phyloP scores from a whole-genome alignment of 1,140 invertebrate genomes.

The Solenopsis fugax region DNA sequence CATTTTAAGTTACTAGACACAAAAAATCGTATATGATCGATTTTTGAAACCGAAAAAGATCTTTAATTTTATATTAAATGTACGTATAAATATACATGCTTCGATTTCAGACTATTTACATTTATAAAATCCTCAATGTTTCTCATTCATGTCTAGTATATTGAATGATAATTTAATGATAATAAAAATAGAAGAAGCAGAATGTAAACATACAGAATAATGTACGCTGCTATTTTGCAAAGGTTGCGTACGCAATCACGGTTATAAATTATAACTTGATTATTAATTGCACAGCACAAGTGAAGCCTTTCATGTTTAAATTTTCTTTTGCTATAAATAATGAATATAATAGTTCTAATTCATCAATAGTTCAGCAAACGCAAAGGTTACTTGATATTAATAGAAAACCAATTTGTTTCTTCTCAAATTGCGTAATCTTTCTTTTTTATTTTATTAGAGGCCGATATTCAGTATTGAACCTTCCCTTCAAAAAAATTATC shows the following conservation, averaged over 20 bases:
- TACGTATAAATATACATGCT: neutral
- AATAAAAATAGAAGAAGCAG: neutral
- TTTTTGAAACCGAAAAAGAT: neutral
- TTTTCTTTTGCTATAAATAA: neutral
- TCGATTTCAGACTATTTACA: neutral
- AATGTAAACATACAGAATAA: neutral
- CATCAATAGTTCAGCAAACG: no score
- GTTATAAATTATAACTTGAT: neutral
- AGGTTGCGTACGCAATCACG: neutral
- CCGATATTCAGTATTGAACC: neutral
- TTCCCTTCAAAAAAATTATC: neutral
- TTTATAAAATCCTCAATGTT: neutral
- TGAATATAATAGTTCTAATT: neutral
- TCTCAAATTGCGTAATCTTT: neutral
- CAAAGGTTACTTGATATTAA: neutral
- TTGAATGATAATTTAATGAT: conserved; percentile 26
- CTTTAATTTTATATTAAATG: neutral
- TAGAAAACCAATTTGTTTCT: neutral
- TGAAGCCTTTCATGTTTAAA: neutral
- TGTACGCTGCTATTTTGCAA: neutral
- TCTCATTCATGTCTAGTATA: neutral
- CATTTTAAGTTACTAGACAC: neutral
- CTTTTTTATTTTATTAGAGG: neutral
- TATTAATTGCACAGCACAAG: neutral
- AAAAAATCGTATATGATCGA: neutral